A percentile compares a stretch with the other conserved stretches of the same genome.
These are phyloP conservation scores for Orbicella faveolata DNA, from an alignment of 64 coral and sea anemone species.

Conservation along the genomic window DNA sequence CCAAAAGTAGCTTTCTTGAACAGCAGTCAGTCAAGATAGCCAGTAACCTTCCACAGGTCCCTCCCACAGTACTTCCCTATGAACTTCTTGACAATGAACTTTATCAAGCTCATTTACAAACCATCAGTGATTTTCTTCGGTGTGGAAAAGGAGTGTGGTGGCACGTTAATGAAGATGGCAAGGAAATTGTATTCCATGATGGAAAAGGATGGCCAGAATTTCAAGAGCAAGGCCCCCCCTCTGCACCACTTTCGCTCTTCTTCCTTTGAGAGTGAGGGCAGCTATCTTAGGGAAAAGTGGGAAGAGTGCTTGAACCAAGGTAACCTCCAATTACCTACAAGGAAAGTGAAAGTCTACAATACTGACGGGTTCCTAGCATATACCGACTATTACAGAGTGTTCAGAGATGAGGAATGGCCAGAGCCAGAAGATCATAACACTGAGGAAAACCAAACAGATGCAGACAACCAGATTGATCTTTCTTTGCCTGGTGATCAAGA, in stretches of 20 bases:
- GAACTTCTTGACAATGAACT: neutral
- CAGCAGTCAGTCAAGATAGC: neutral
- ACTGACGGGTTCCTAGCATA: neutral
- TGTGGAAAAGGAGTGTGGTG: slow-evolving; percentile 40
- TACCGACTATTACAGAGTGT: neutral
- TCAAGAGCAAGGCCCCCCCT: slow-evolving; percentile 3
- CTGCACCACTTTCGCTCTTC: slow-evolving; percentile 3
- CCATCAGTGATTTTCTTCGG: slow-evolving; percentile 10
- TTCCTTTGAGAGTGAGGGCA: neutral
- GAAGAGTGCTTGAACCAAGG: neutral
- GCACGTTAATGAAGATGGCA: slow-evolving; percentile 11
- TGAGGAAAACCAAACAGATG: no score
- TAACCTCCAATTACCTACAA: neutral
- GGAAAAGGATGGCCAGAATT: slow-evolving; percentile 4
- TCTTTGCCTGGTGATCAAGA: neutral
- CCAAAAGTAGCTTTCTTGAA: neutral
- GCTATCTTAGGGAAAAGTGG: neutral
- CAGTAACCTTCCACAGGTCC: neutral
- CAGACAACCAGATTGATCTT: neutral
- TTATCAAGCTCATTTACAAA: slow-evolving; percentile 15
- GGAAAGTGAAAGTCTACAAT: neutral
- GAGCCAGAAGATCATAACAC: neutral
- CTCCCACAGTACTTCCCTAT: neutral
- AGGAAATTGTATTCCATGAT: slow-evolving; percentile 29
- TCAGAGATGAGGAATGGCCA: neutral